Evolutionary conservation across 2,113 vertebrate genomes (phyloP), one percentile per base, ranked within the genome.

Genomic region (Erpornis zantholeuca): DNA sequence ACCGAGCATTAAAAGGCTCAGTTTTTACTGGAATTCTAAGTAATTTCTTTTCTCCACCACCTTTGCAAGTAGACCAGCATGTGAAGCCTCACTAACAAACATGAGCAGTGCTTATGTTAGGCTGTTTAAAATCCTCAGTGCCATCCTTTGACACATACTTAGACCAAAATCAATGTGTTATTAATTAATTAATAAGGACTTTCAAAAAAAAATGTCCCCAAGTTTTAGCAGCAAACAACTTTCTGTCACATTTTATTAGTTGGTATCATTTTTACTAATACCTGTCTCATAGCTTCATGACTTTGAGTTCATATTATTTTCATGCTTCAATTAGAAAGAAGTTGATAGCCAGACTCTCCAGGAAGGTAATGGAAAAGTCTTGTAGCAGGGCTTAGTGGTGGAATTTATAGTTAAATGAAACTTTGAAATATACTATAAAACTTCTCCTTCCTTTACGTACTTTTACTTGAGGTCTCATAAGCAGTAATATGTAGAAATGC

Each of bases 281-380:
- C 90, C 92, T 94, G 89, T 63, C 91, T 88, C 90, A 95, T 15
- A 96, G 93, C 93, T 95, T 91, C 95, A 90, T 96, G 97, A 96
- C 96, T 97, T 94, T 36, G 92, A 80, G 94, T 96, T 97, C 96
- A 96, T 95, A 96, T 97, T 97, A 94, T 97, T 97, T 97, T 96
- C 97, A 97, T 96, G 97, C 96, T 97, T 96, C 97, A 97, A 94
- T 97, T 97, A 97, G 93, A 94, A 96, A 95, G 93, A 94, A 95
- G 88, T n/a, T 86, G 96, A 97, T 96, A 94, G 93, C 77, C 90
- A 96, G 88, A 56, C 90, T 91, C 76, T 87, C 90, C 93, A 85
- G 44, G 84, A 96, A 78, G 91, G 96, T 97, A 97, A 96, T 96
- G 95, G 93, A 93, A 97, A 97, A 97, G 90, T 81, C 90, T 96